Base-by-base conservation (phyloP, 2,113 vertebrate genomes). In the Phaethon lepturus region DNA sequence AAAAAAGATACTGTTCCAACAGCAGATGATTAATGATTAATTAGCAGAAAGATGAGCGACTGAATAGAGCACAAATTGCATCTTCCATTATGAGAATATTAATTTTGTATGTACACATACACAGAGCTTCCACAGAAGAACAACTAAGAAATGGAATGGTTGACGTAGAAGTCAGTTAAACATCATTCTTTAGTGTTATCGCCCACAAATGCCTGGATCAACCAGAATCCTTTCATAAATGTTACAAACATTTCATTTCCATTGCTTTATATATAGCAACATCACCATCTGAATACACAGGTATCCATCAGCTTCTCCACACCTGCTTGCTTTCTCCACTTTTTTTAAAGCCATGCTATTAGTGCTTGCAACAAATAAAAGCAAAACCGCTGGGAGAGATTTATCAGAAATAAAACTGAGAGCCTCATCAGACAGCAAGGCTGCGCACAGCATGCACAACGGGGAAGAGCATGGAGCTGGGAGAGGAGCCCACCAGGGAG, bases 21-120 rank as follows among this genome's bases (percentile, higher is more conserved):
- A 93, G 89, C 19, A 96, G 90, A 85, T 91, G 67, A 94, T 93
- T 94, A 97, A 94, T 86, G 91, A 94, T 96, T 97, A 95, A 97
- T 97, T 94, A 98, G 53, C 75, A 77, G 94, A 98, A 97, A 91
- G 60, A 96, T 40, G 44, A 92, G 59, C 3, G 15, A 86, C 66
- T 88, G 60, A 96, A 93, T 2, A 93, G 40, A 89, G 38, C 59
- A 95, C 53, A 95, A 92, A 96, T 19, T 90, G 31, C 44, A 76
- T 87, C 87, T 85, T 95, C 71, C 79, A 79, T 89, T 83, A 90
- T 33, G 28, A 91, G 64, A 87, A 80, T 89, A 94, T 87, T 92
- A 91, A 95, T 77, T 90, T 85, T 71, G 44, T 86, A 78, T 63
- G 50, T 50, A 94, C 45, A 89, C 59, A 91, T 20, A 72, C 26